These are phyloP conservation scores for Iselma pallidipennis DNA, from an alignment of 2,888 invertebrate species.

Conservation along the genomic window DNA sequence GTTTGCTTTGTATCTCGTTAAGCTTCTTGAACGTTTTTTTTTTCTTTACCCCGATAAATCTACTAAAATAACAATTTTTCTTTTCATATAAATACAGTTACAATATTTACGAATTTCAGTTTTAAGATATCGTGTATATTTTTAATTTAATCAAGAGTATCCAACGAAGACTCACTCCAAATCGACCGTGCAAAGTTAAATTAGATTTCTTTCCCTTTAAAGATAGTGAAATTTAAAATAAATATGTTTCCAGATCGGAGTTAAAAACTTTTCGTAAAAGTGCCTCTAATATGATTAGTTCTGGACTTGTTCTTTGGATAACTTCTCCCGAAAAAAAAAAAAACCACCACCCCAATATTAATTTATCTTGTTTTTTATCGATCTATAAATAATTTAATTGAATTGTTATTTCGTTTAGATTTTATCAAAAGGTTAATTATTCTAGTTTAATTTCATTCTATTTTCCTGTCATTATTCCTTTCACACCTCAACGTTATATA, in stretches of 20 bases:
- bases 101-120: too few relatives aligned
- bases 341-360: too few relatives aligned
- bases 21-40: constrained; percentile 20
- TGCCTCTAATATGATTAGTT: too few relatives aligned
- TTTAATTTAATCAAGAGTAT: background rate
- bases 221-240: constrained; percentile 15
- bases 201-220: constrained; percentile 8
- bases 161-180: background rate
- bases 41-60: constrained; percentile 7
- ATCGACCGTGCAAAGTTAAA: constrained; percentile 11
- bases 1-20: constrained; percentile 30
- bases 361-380: background rate
- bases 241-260: constrained; percentile 13
- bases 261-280: constrained; percentile 7
- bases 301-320: too few relatives aligned
- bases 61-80: too few relatives aligned
- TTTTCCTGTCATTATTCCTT: background rate
- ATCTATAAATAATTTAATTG: background rate
- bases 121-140: too few relatives aligned
- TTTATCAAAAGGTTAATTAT: background rate
- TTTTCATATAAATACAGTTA: too few relatives aligned
- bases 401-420: background rate
- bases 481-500: background rate
- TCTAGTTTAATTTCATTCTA: background rate
- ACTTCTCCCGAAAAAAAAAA: too few relatives aligned